Conservation (phyloP, 2,888 invertebrate species). For the Drosophila borborema region DNA sequence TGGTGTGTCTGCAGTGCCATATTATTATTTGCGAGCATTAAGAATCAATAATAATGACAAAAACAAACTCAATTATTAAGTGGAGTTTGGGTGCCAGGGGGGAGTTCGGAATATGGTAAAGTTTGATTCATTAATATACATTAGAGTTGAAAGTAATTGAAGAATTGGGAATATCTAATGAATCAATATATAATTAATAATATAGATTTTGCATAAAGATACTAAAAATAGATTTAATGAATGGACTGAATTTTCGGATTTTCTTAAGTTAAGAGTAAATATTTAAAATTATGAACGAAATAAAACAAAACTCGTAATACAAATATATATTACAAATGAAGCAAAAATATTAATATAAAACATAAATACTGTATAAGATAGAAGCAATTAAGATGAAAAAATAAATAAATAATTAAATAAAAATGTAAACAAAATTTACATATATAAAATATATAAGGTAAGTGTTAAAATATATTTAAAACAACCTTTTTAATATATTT, state of each 20-base stretch:
- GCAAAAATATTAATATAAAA: too few relatives aligned
- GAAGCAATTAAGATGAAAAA: too few relatives aligned
- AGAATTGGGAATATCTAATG: neutral
- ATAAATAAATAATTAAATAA: too few relatives aligned
- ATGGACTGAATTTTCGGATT: neutral
- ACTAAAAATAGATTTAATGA: neutral
- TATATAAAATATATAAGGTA: neutral
- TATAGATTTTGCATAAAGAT: too few relatives aligned
- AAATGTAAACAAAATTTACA: neutral
- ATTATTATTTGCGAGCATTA: constrained; percentile 69
- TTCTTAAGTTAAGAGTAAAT: neutral
- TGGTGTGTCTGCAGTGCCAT: constrained; percentile 12
- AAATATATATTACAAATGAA: too few relatives aligned
- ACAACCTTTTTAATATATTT: too few relatives aligned
- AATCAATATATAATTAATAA: neutral
- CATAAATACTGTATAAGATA: too few relatives aligned
- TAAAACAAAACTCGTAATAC: too few relatives aligned
- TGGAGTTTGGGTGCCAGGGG: constrained; percentile 12
- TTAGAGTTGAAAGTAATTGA: constrained; percentile 23
- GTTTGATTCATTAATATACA: constrained; percentile 6
- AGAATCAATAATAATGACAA: constrained; percentile 68
- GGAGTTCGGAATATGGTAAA: neutral
- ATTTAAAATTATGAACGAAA: neutral
- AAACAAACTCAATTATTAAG: constrained; percentile 51
- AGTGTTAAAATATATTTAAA: too few relatives aligned